A percentile compares a stretch with the other conserved stretches of the same genome.
phyloP scores from a whole-genome alignment of 1,140 invertebrate species.

The Planococcus citri region DNA sequence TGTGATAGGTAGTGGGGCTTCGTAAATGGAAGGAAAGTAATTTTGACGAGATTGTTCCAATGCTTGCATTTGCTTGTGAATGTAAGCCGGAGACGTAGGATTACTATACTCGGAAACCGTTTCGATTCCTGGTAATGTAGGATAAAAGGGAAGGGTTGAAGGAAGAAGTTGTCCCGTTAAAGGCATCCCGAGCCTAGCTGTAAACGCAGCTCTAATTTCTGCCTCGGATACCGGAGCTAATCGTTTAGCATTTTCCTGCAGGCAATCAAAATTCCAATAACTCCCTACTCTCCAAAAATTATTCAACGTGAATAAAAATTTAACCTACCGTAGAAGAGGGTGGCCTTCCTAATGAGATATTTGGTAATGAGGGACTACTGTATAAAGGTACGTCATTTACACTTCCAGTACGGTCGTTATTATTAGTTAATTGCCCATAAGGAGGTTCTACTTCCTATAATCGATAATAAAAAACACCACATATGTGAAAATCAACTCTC shows the following conservation, averaged over 20 bases:
- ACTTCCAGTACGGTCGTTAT: conserved; percentile 40
- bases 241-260: conserved; percentile 25
- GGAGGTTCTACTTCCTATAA: conserved; percentile 41
- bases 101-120: conserved; percentile 35
- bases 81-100: conserved; percentile 37
- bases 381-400: conserved; percentile 62
- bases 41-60: conserved; percentile 39
- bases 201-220: conserved; percentile 57
- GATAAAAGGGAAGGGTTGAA: conserved; percentile 60
- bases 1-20: conserved; percentile 38
- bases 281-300: neutral
- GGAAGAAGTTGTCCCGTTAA: conserved; percentile 57
- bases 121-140: conserved; percentile 41
- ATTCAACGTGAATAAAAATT: neutral
- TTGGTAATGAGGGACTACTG: conserved; percentile 89
- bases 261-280: neutral
- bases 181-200: conserved; percentile 56
- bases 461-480: conserved; percentile 22
- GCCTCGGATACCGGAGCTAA: conserved; percentile 57
- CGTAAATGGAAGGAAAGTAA: conserved; percentile 22
- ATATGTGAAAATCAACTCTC: neutral
- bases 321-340: conserved; percentile 36
- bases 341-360: conserved; percentile 82
- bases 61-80: conserved; percentile 48
- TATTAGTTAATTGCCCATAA: conserved; percentile 40